Conservation (phyloP, 1,140 invertebrate species). For the Orussus abietinus region DNA sequence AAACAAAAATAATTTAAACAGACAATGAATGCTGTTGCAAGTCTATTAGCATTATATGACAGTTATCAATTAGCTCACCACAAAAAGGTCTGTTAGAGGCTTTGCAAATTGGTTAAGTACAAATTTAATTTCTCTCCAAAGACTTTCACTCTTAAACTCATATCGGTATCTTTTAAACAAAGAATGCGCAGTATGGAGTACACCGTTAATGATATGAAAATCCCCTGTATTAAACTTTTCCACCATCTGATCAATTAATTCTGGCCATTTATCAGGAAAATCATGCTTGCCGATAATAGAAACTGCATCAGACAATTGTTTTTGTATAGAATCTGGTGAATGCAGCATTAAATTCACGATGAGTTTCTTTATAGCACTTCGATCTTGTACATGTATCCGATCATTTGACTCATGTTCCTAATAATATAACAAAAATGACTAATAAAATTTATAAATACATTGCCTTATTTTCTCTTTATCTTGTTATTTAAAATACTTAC, state of each 20-base stretch:
- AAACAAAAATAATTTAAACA: slow-evolving; percentile 25
- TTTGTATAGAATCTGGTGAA: slow-evolving; percentile 84
- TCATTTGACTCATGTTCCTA: slow-evolving; percentile 77
- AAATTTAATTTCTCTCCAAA: slow-evolving; percentile 97
- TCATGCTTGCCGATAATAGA: slow-evolving; percentile 92
- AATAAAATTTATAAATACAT: slow-evolving; percentile 10
- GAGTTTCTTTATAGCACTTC: slow-evolving; percentile 74
- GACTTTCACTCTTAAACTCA: slow-evolving; percentile 89
- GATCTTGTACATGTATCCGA: slow-evolving; percentile 76
- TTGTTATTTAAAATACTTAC: slow-evolving; percentile 58
- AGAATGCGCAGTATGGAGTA: slow-evolving; percentile 91
- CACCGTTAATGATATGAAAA: slow-evolving; percentile 93
- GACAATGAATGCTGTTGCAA: too few relatives aligned
- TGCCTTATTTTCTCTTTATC: slow-evolving; percentile 2
- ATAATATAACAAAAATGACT: slow-evolving; percentile 24
- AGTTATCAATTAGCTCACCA: too few relatives aligned
- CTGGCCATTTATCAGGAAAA: slow-evolving; percentile 93
- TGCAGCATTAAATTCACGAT: slow-evolving; percentile 92
- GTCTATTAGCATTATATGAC: too few relatives aligned
- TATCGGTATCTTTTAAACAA: slow-evolving; percentile 93
- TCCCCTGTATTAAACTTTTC: slow-evolving; percentile 85
- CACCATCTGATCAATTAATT: slow-evolving; percentile 87
- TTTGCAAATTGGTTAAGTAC: slow-evolving; percentile 91
- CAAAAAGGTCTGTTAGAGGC: slow-evolving; percentile 87
- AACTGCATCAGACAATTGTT: slow-evolving; percentile 93